Evolutionary conservation across 2,113 vertebrate genomes (phyloP), one percentile per base, ranked within the genome.

Genomic region (Anser cygnoides): DNA sequence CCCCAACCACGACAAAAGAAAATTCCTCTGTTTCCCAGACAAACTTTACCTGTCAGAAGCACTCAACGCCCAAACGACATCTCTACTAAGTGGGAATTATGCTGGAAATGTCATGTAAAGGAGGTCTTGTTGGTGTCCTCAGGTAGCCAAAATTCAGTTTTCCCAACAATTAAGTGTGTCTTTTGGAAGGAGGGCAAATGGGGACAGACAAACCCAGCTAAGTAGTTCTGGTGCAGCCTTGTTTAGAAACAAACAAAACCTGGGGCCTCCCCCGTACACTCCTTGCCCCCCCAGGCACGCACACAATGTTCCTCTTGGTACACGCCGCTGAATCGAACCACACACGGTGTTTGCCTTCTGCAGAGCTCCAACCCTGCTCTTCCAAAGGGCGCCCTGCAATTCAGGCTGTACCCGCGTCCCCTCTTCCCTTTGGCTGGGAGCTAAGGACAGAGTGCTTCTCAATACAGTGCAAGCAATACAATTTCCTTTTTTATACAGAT

Each of bases 371-470:
- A 62, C 15, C n/a, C 6, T 23, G 29, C 52, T n/a, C 39, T 89
- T 82, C n/a, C 71, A 93, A 46, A 71, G 65, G 61, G 13, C 26
- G 65, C 43, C 28, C 54, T 21, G 54, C 31, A 74, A 35, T 55
- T 41, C 89, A 28, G 57, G 43, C 29, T 75, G 52, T 22, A 22
- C 0, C 5, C n/a, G 55, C 0, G 0, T 0, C 11, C 5, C 59
- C 23, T 90, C 16, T 23, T 67, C 50, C 19, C 0, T 0, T 29
- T 13, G 46, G 49, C 62, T 28, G 33, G 33, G 22, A 84, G 52
- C 55, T 84, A 33, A 58, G 54, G 55, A 35, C 71, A 35, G 46
- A 87, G 65, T 8, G 15, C 5, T 57, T 78, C 5, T 57, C 37
- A 37, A 37, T 37, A 37, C 37, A 37, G 37, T 3, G 19, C 13